Percentiles rank a stretch among this genome's conserved stretches.
Conservation (phyloP, 2,797 vertebrate genomes). For the Saxicola maurus region DNA sequence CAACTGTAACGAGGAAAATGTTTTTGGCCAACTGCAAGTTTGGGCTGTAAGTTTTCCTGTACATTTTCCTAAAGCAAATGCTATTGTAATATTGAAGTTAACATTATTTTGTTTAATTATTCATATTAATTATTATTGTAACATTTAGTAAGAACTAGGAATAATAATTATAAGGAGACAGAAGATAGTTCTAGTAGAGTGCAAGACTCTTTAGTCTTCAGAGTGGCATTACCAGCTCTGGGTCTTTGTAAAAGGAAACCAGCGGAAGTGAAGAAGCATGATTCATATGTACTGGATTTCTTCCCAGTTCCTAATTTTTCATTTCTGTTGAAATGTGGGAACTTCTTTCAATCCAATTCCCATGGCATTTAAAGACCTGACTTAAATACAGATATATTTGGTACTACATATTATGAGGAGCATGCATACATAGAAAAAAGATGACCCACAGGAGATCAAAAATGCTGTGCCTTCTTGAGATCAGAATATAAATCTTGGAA, state of each 20-base stretch:
- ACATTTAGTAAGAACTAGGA: background rate
- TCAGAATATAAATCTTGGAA: background rate
- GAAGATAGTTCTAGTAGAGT: background rate
- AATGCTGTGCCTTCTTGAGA: background rate
- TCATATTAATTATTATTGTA: background rate
- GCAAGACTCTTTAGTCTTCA: background rate
- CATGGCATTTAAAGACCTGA: background rate
- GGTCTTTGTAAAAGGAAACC: constrained; percentile 4
- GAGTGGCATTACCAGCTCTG: background rate
- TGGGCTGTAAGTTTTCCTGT: background rate
- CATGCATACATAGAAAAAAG: background rate
- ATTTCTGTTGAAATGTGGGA: constrained; percentile 19
- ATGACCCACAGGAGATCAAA: background rate
- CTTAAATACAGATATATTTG: background rate
- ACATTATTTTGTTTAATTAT: background rate
- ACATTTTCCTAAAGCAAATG: background rate
- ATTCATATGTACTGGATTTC: background rate
- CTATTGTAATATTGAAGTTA: background rate
- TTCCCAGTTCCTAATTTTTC: constrained; percentile 11
- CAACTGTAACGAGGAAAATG: background rate
- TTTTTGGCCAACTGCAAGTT: background rate
- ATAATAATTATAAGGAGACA: background rate
- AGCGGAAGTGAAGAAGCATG: background rate
- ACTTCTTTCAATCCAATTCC: background rate
- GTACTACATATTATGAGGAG: background rate